Evolutionary conservation across 2,797 vertebrate species (phyloP), one percentile per base, ranked within the genome.

Genomic region (Stomatorhinus walkeri): DNA sequence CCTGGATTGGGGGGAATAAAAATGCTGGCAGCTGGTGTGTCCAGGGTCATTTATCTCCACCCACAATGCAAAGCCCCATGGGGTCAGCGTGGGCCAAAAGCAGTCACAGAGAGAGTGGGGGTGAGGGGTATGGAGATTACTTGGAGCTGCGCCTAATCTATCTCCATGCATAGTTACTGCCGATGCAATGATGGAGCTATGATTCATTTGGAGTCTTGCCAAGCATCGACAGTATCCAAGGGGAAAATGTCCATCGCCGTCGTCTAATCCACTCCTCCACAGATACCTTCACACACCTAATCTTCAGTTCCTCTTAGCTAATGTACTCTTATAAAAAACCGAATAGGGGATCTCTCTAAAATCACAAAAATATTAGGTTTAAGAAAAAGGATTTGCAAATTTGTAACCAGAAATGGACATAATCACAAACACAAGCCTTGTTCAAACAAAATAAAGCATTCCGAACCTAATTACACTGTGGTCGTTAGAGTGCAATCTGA

Each of bases 101-200:
- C 81, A 89, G 88, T 88, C 54, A 87, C 49, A 6, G 40, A 79
- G 7, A 19, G 10, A 8, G 81, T 89, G 91, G 91, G 79, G 28
- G 56, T 85, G 36, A 48, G 56, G 64, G 32, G 90, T 88, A 87
- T 32, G 28, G 28, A 32, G 28, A 32, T 32, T 32, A 32, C 28
- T 32, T 32, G 28, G 28, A 32, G 28, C 28, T 32, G 28, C 28
- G 28, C 28, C 28, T 32, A 32, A 32, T 32, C 28, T 32, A 32
- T 32, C 94, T 93, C 93, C 88, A 83, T 91, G 93, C 94, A 92
- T 95, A 94, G 93, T 92, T 93, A 90, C 88, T 88, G 91, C 32
- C 56, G 84, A 16, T 43, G 7, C 56, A 46, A 64, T 7, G 48
- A 61, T 24, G 24, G 88, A 2, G 24, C 48, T 51, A 61, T 24